phyloP scores from a whole-genome alignment of 2,888 invertebrate species.

The Cephalotes varians region DNA sequence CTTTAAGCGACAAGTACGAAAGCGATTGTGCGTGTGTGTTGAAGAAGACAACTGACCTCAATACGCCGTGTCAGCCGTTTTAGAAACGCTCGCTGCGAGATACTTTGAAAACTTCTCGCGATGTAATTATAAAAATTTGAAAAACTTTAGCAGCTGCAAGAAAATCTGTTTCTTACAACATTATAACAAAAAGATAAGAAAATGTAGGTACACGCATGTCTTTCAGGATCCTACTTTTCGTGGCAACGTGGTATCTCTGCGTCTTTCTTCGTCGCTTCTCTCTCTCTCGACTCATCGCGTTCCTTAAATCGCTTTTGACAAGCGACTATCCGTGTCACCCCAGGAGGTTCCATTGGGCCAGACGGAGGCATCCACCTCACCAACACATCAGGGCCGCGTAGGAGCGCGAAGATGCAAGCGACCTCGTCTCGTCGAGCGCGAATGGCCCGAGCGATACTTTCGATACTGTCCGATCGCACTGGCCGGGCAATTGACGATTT shows the following conservation, averaged over 20 bases:
- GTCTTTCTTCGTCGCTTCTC: conserved; percentile 54
- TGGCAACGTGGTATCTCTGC: conserved; percentile 56
- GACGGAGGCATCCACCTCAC: not conserved
- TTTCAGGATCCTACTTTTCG: conserved; percentile 26
- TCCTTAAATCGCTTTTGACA: conserved; percentile 44
- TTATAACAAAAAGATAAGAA: not conserved
- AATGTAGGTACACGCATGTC: not conserved
- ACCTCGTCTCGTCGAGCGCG: conserved; percentile 39
- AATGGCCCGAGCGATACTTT: conserved; percentile 58
- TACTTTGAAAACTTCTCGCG: not conserved
- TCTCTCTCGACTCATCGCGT: conserved; percentile 51
- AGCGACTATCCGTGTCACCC: conserved; percentile 2
- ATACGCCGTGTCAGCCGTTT: not conserved
- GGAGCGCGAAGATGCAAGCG: conserved; percentile 58
- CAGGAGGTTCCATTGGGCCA: not conserved
- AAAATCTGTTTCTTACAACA: conserved; percentile 17
- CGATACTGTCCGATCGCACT: conserved; percentile 36
- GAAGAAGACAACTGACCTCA: not conserved
- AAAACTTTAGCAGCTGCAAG: not conserved
- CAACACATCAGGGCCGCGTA: conserved; percentile 29
- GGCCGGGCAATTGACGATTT: conserved; percentile 13
- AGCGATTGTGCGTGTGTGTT: not conserved
- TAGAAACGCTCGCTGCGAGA: not conserved
- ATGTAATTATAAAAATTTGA: not conserved
- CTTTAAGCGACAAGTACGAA: not conserved